Conservation (phyloP, 1,140 invertebrate genomes). For the Neodiprion virginianus region DNA sequence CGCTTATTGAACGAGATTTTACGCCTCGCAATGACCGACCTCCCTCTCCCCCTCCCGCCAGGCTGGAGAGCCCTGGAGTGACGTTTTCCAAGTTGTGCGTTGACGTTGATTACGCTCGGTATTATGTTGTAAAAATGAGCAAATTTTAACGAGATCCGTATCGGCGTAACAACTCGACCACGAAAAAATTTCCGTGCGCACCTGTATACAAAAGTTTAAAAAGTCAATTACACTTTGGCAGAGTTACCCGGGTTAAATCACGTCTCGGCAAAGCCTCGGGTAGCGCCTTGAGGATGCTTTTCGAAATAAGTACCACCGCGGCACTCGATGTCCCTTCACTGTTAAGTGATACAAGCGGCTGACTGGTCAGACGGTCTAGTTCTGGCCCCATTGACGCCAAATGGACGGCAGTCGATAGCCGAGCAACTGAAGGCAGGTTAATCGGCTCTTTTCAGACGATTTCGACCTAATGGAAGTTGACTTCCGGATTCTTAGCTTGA, state of each 20-base stretch:
- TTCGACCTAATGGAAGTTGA: not conserved
- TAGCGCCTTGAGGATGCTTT: too few species aligned
- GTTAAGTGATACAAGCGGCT: slow-evolving; percentile 2
- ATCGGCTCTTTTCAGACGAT: too few species aligned
- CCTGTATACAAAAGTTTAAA: not conserved
- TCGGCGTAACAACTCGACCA: too few species aligned
- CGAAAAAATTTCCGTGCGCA: too few species aligned
- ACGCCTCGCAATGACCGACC: not conserved
- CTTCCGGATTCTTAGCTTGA: not conserved
- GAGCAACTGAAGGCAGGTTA: too few species aligned
- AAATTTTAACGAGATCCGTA: too few species aligned
- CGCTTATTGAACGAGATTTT: not conserved
- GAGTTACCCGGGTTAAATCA: not conserved
- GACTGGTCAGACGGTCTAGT: not conserved
- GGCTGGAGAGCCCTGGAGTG: too few species aligned
- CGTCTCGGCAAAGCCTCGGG: not conserved
- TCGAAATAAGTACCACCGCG: not conserved
- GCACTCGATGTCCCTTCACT: not conserved
- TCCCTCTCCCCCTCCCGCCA: not conserved
- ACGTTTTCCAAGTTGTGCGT: too few species aligned
- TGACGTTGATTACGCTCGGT: too few species aligned
- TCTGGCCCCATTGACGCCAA: not conserved
- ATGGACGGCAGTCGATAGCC: not conserved
- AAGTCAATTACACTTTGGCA: not conserved
- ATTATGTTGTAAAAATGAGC: too few species aligned